Base-by-base conservation (phyloP, 1,140 invertebrate species). In the Scaptomyza pallida region DNA sequence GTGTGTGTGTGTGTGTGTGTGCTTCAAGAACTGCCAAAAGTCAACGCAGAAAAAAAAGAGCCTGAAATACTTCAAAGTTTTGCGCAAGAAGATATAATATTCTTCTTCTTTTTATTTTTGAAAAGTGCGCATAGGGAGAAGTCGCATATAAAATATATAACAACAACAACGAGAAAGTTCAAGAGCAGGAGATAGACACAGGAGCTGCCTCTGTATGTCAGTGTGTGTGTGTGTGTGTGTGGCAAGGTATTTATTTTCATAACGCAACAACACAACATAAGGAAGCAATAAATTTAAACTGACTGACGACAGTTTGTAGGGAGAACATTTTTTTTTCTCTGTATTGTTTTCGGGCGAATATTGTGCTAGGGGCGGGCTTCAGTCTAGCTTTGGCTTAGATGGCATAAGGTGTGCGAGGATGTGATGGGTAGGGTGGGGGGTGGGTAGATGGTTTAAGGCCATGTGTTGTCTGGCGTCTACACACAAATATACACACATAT, bases 251-350 rank as follows among this genome's bases (percentile, higher is more conserved):
- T 88, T 88, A 88, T 88, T 88, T 88, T 88, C 82, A 88, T 88
- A 88, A 88, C 82, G 78, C 83, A 26, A 26, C 23, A 82, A 64
- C 78, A 88, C 83, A 88, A 88, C 82, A 88, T 88, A 88, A 88
- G 82, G 82, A 88, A 88, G 82, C 82, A 89, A 88, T 88, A 88
- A 88, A 88, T 88, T 88, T 88, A 89, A 88, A 78, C 82, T 82
- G 82, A 88, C 82, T 86, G 82, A 89, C 83, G 83, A 89, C 82
- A 88, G 82, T 88, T 89, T 78, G 82, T 78, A 51, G 50, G 59
- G 19, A 55, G n/a, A 13, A 44, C 15, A 16, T 21, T 12, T 9
- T 26, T 47, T n/a, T 5, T 17, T 6, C n/a, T n/a, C n/a, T n/a
- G n/a, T n/a, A n/a, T n/a, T n/a, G n/a, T n/a, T n/a, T n/a, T n/a